Evolutionary conservation across 2,888 invertebrate species (phyloP).

Genomic region (Andrena minutula): DNA sequence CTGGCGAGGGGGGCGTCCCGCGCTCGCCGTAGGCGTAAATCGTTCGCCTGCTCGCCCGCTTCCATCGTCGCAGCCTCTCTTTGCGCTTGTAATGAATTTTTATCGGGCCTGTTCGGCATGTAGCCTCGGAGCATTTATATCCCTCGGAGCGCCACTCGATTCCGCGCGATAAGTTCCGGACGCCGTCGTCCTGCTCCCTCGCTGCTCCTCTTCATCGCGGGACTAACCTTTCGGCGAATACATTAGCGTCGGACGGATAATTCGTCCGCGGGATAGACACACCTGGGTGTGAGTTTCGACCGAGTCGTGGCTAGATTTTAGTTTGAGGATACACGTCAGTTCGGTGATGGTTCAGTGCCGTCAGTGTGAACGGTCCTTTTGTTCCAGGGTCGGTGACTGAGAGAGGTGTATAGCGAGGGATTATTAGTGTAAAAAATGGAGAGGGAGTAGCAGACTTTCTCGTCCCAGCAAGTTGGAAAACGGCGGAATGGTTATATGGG

Average conservation of each 20-base stretch:
- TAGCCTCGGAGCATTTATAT: conserved; percentile 56
- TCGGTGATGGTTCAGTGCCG: too few relatives aligned
- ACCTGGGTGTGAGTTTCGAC: not conserved
- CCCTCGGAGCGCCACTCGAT: conserved; percentile 39
- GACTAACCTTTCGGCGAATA: conserved; percentile 33
- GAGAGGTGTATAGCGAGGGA: too few relatives aligned
- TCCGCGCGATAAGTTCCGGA: conserved; percentile 30
- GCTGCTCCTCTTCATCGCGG: not conserved
- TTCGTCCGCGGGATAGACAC: conserved; percentile 20
- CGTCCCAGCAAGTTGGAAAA: not conserved
- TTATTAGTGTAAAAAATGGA: too few relatives aligned
- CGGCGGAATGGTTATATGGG: not conserved
- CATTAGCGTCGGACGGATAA: conserved; percentile 35
- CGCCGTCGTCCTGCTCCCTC: conserved; percentile 2
- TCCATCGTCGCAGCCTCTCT: conserved; percentile 44
- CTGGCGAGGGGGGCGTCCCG: conserved; percentile 48
- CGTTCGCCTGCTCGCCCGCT: conserved; percentile 37
- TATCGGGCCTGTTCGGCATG: conserved; percentile 54
- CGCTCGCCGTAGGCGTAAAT: conserved; percentile 66
- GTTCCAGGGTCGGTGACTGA: too few relatives aligned
- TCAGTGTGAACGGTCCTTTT: too few relatives aligned
- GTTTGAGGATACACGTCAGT: too few relatives aligned
- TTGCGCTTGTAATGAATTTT: conserved; percentile 68
- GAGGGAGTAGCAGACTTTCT: not conserved
- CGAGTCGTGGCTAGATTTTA: not conserved